phyloP scores from a whole-genome alignment of 2,888 invertebrate genomes.

The Amblyteles armatorius region DNA sequence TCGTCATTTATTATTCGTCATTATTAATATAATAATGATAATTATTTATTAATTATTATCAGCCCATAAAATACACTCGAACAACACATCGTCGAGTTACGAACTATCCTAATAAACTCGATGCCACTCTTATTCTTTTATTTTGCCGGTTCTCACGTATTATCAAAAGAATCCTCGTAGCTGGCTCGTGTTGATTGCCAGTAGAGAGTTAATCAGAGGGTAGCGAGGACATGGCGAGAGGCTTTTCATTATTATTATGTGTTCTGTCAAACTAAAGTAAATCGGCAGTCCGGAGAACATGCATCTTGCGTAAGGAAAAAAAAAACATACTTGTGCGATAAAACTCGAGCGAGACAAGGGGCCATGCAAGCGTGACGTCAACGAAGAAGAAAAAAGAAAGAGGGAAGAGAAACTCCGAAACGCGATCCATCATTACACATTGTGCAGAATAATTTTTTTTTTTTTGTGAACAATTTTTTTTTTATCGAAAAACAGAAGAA shows the following conservation, averaged over 20 bases:
- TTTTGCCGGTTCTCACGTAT: constrained; percentile 30
- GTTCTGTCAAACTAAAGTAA: constrained; percentile 6
- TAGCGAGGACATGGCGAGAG: not conserved
- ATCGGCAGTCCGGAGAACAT: not conserved
- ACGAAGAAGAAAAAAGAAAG: constrained; percentile 72
- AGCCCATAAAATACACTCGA: constrained; percentile 20
- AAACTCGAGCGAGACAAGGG: not conserved
- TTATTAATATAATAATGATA: not conserved
- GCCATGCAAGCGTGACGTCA: constrained; percentile 73
- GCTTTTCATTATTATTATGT: constrained; percentile 3
- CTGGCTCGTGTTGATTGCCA: constrained; percentile 24
- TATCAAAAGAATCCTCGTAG: constrained; percentile 26
- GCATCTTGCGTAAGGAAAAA: not conserved
- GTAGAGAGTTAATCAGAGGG: constrained; percentile 33
- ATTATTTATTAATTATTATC: constrained; percentile 10
- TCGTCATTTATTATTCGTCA: constrained; percentile 4
- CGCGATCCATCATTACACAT: constrained; percentile 44
- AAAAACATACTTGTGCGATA: not conserved
- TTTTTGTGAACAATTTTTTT: not conserved
- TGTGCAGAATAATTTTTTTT: constrained; percentile 1
- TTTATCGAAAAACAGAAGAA: constrained; percentile 9
- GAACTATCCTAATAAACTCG: constrained; percentile 34
- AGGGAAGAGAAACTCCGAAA: constrained; percentile 66
- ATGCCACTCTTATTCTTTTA: constrained; percentile 37
- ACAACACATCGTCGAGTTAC: constrained; percentile 39